Base-by-base conservation (phyloP, 2,888 invertebrate species). In the Hirtodrosophila duncani region DNA sequence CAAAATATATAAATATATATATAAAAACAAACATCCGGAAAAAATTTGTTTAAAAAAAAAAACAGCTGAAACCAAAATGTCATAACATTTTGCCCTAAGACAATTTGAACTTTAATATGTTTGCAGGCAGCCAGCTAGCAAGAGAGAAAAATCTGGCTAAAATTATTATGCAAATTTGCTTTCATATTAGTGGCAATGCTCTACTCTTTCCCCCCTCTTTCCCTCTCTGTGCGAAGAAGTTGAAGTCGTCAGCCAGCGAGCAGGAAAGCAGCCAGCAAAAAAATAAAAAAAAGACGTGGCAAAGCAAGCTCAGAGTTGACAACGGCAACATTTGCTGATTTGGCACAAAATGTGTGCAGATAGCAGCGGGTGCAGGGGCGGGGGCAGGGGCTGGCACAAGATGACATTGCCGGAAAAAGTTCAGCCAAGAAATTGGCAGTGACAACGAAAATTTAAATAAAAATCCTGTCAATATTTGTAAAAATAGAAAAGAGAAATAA, bases 281-380 rank as follows among this genome's bases (percentile, higher is more conserved):
- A 24, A 18, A 10, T 27, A 11, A 23, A 42, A 36, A 42, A 30
- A 21, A 39, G 67, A 43, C 29, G 55, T 11, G 66, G 11, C 24
- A 43, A 59, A 33, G 30, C 34, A 37, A 64, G 56, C 49, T 64
- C 58, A 56, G n/a, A n/a, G 66, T 65, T 69, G 72, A 80, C 81
- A 72, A 80, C 77, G 78, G 81, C 69, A 74, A 80, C 72, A 74
- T 74, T 74, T 78, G 81, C 72, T 80, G 81, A 74, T 78, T 74
- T 80, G 67, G 48, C 78, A 74, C n/a, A 53, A 72, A 74, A 72
- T 78, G 63, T 70, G 63, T 70, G 30, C 50, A 51, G 31, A 31
- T 10, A 39, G 33, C 34, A 18, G 41, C 11, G 23, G 24, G 10
- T 11, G 10, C 10, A 20, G 9, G 16, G 26, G 4, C 21, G 5